Evolutionary conservation across 2,888 invertebrate species (phyloP).

Genomic region (Caprella mutica): DNA sequence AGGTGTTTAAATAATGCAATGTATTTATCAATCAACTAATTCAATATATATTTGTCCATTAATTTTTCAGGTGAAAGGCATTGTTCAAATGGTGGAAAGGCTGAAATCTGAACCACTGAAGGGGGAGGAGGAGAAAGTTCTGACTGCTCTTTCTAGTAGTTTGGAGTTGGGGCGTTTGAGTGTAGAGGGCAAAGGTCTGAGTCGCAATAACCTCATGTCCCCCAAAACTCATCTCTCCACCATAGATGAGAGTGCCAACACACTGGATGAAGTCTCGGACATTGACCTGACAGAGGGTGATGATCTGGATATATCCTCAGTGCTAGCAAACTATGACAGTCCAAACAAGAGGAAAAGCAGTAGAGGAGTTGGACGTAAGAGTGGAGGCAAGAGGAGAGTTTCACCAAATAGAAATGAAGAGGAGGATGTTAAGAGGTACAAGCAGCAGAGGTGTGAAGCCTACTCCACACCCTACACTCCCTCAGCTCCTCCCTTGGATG

Average conservation of each 20-base stretch:
- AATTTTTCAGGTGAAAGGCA: constrained; percentile 14
- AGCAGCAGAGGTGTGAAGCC: no score
- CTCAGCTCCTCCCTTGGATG: not conserved
- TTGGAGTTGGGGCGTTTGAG: not conserved
- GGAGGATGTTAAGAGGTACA: no score
- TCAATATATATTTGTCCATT: not conserved
- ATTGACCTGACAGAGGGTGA: constrained; percentile 32
- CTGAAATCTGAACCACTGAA: constrained; percentile 21
- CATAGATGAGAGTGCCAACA: constrained; percentile 28
- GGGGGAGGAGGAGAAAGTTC: constrained; percentile 14
- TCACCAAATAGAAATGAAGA: no score
- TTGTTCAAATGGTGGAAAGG: constrained; percentile 17
- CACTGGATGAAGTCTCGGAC: constrained; percentile 29
- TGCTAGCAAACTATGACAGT: not conserved
- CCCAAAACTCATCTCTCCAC: constrained; percentile 20
- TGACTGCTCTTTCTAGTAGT: constrained; percentile 6
- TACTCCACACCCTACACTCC: no score
- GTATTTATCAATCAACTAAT: no score
- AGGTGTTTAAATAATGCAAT: no score
- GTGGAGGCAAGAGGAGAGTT: no score
- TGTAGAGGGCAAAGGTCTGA: not conserved
- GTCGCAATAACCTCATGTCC: not conserved
- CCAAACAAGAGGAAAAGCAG: no score
- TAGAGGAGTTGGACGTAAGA: no score
- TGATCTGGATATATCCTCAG: constrained; percentile 21